These are phyloP conservation scores for Diarsia dahlii DNA, from an alignment of 2,888 invertebrate genomes.

Conservation along the genomic window DNA sequence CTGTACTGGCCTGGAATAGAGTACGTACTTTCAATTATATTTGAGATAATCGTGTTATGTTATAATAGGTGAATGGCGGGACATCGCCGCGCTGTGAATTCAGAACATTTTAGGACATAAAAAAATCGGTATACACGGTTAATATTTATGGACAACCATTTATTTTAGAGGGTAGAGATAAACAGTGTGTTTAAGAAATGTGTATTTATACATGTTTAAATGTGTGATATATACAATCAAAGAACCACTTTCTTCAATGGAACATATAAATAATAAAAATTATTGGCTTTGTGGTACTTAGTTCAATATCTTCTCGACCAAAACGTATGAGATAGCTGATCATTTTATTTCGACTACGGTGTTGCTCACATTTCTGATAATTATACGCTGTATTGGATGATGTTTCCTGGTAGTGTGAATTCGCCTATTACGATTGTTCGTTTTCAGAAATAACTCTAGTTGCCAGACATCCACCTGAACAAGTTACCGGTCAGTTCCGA, in stretches of 20 bases:
- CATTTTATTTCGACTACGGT: neutral
- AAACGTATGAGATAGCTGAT: neutral
- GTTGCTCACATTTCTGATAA: neutral
- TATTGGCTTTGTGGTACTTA: neutral
- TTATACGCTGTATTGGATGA: neutral
- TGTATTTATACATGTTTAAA: neutral
- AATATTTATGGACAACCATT: neutral
- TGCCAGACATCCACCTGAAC: neutral
- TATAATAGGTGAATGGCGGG: neutral
- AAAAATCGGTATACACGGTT: neutral
- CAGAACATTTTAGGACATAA: neutral
- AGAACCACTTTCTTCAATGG: neutral
- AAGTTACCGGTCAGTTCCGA: neutral
- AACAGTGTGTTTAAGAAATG: neutral
- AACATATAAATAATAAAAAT: neutral
- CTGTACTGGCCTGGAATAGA: constrained; percentile 5
- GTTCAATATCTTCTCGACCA: neutral
- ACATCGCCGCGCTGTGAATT: neutral
- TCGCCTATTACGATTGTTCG: neutral
- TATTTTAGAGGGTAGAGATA: neutral
- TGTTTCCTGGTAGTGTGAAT: neutral
- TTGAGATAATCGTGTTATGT: neutral
- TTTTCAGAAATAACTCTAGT: neutral
- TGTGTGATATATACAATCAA: neutral
- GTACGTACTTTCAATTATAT: neutral